Conservation (phyloP, 2,888 invertebrate genomes). For the Drosophila paramelanica region DNA sequence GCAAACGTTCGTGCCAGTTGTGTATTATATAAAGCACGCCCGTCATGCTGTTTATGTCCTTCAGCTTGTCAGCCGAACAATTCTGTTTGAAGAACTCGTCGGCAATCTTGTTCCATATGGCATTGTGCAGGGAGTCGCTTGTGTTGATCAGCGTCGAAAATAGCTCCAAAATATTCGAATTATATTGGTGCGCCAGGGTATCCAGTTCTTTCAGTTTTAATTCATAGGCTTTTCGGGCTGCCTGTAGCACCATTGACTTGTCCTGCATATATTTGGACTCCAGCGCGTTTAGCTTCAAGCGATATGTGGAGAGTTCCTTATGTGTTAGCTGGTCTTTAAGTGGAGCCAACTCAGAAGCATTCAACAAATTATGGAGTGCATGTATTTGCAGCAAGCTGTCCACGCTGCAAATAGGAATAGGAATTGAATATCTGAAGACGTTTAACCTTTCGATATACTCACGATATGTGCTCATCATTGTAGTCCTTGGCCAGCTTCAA, state of each 20-base stretch:
- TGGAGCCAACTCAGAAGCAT: conserved; percentile 81
- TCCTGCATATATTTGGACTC: conserved; percentile 87
- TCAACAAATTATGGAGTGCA: conserved; percentile 88
- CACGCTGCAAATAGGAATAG: conserved; percentile 81
- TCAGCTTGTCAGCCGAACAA: conserved; percentile 42
- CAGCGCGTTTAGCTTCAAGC: conserved; percentile 85
- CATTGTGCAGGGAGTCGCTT: conserved; percentile 30
- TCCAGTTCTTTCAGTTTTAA: conserved; percentile 21
- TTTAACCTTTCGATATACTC: conserved; percentile 16
- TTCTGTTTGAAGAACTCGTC: conserved; percentile 69
- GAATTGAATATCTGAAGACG: background rate
- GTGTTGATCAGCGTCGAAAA: conserved; percentile 55
- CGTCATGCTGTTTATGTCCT: conserved; percentile 43
- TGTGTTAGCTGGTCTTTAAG: background rate
- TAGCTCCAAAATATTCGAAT: conserved; percentile 32
- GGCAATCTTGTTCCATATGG: conserved; percentile 71
- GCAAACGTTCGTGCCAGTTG: conserved; percentile 76
- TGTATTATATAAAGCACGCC: conserved; percentile 68
- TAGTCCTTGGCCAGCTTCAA: conserved; percentile 85
- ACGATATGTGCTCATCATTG: conserved; percentile 73
- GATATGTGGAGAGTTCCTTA: conserved; percentile 37
- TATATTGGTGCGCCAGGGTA: conserved; percentile 9
- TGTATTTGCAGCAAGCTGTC: conserved; percentile 89
- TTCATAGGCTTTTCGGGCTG: conserved; percentile 60
- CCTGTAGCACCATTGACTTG: conserved; percentile 65